Conservation (phyloP, 2,113 vertebrate species). For the Chloropsis hardwickii region DNA sequence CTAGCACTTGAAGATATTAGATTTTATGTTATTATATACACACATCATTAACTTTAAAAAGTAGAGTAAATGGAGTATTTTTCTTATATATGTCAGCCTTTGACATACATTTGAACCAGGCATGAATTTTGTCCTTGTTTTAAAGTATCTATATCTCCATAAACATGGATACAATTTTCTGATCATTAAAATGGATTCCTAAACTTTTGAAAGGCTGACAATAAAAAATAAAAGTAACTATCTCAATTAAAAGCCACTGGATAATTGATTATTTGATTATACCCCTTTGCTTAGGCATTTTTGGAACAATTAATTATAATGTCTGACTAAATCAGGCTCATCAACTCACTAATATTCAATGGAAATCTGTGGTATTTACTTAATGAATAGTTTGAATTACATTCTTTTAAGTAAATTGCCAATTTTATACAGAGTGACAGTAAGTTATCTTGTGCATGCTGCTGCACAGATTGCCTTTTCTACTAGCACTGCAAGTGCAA, state of each 20-base stretch:
- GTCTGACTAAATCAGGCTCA: slow-evolving; percentile 45
- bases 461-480: not conserved
- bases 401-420: slow-evolving; percentile 48
- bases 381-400: slow-evolving; percentile 32
- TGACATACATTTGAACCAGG: not conserved
- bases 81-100: not conserved
- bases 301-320: slow-evolving; percentile 43
- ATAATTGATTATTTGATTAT: slow-evolving; percentile 44
- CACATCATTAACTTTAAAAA: slow-evolving; percentile 29
- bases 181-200: not conserved
- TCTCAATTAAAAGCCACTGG: slow-evolving; percentile 39
- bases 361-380: slow-evolving; percentile 62
- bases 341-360: slow-evolving; percentile 45
- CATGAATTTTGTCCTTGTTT: not conserved
- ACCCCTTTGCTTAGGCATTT: slow-evolving; percentile 17
- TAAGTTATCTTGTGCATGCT: not conserved
- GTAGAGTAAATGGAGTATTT: not conserved
- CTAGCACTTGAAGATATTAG: slow-evolving; percentile 21
- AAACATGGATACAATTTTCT: not conserved
- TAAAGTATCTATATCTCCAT: not conserved
- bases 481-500: not conserved
- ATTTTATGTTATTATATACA: slow-evolving; percentile 14
- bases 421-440: slow-evolving; percentile 3
- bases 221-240: not conserved
- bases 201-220: slow-evolving; percentile 7